Conservation (phyloP, 2,888 invertebrate species). For the Cephus nigrinus region DNA sequence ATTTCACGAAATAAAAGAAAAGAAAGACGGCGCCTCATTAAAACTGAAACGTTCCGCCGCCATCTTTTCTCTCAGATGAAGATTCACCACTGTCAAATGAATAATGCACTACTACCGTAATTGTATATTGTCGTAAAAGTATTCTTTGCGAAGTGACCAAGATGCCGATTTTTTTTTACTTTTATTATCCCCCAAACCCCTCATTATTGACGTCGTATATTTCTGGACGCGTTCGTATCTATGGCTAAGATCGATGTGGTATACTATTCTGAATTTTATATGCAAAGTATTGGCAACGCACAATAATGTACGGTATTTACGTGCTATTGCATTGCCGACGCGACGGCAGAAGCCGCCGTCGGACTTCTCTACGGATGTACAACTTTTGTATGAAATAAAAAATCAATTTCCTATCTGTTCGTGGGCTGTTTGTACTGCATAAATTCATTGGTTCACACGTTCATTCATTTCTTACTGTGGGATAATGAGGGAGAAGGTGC, state of each 20-base stretch:
- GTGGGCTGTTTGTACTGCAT: background rate
- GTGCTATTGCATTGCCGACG: slow-evolving; percentile 15
- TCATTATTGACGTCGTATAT: slow-evolving; percentile 31
- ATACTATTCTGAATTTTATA: slow-evolving; percentile 45
- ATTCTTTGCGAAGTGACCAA: slow-evolving; percentile 26
- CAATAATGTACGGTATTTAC: background rate
- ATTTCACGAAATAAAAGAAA: background rate
- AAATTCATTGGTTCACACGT: background rate
- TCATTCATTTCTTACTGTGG: background rate
- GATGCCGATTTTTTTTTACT: slow-evolving; percentile 24
- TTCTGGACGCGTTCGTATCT: slow-evolving; percentile 34
- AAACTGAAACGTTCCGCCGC: background rate
- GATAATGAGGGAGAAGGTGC: background rate
- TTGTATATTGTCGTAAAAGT: slow-evolving; percentile 23
- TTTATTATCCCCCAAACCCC: background rate
- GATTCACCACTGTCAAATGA: background rate
- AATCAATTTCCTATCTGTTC: slow-evolving; percentile 38
- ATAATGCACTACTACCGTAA: background rate
- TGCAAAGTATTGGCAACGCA: slow-evolving; percentile 23
- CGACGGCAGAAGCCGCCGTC: slow-evolving; percentile 7
- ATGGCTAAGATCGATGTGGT: slow-evolving; percentile 33
- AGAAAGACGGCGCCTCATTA: background rate
- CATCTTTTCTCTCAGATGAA: background rate
- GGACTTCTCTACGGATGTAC: slow-evolving; percentile 34
- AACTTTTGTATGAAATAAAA: slow-evolving; percentile 50